Evolutionary conservation across 2,888 invertebrate genomes (phyloP).

Genomic region (Xestoiulus laeticollis): DNA sequence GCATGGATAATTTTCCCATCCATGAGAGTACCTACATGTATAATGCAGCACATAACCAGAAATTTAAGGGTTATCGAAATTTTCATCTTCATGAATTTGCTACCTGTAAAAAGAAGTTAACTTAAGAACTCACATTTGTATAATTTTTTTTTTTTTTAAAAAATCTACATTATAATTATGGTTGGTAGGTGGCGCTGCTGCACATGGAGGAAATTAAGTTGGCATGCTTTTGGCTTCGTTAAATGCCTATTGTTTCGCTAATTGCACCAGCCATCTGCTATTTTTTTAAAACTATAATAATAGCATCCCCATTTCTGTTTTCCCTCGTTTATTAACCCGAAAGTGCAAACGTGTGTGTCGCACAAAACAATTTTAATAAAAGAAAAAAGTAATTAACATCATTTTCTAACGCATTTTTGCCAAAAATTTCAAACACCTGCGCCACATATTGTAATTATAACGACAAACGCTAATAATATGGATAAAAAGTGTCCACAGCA

Average conservation of each 20-base stretch:
- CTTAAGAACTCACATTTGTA: too few relatives aligned
- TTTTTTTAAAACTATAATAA: constrained; percentile 36
- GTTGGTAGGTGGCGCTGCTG: background rate
- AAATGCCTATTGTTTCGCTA: constrained; percentile 43
- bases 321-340: constrained; percentile 41
- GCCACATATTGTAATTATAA: background rate
- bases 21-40: too few relatives aligned
- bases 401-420: constrained; percentile 41
- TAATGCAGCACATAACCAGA: too few relatives aligned
- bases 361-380: constrained; percentile 36
- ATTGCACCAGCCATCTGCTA: constrained; percentile 30
- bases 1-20: too few relatives aligned
- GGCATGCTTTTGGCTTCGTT: constrained; percentile 39
- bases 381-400: constrained; percentile 41
- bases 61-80: too few relatives aligned
- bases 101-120: too few relatives aligned
- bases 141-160: too few relatives aligned
- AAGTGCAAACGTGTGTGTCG: constrained; percentile 43
- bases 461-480: constrained; percentile 2
- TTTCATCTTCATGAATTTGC: too few relatives aligned
- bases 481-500: background rate
- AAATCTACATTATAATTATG: background rate
- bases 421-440: constrained; percentile 37
- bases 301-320: constrained; percentile 31
- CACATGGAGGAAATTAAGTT: background rate